phyloP scores from a whole-genome alignment of 2,797 vertebrate species.

The Enteromius unitaeniatus region DNA sequence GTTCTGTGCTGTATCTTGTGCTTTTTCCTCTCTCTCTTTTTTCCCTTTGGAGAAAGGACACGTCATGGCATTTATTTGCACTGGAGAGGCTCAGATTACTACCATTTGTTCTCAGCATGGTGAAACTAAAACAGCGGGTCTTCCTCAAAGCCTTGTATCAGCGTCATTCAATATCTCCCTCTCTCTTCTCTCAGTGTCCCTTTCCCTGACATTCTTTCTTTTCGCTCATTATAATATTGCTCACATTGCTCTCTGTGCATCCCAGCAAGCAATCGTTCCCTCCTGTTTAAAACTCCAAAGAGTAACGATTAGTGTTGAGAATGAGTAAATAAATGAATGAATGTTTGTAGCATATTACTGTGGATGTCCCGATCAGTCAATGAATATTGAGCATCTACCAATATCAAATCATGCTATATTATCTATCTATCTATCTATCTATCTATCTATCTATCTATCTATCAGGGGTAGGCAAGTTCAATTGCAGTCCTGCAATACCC shows the following conservation, averaged over 20 bases:
- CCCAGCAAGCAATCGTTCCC: background rate
- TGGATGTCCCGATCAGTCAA: background rate
- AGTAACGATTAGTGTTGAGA: too few species aligned
- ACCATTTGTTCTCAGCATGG: slow-evolving; percentile 56
- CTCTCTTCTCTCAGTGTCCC: background rate
- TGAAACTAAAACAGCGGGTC: slow-evolving; percentile 63
- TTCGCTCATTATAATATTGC: background rate
- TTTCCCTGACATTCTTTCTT: slow-evolving; percentile 9
- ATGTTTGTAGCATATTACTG: background rate
- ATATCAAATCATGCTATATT: too few species aligned
- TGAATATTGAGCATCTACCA: background rate
- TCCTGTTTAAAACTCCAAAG: background rate
- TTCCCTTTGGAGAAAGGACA: slow-evolving; percentile 44
- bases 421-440: too few species aligned
- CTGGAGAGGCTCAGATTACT: slow-evolving; percentile 63
- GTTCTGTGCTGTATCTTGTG: background rate
- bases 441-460: too few species aligned
- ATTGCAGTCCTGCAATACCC: background rate
- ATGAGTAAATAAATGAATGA: background rate
- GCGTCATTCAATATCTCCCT: slow-evolving; percentile 40
- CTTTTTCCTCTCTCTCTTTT: slow-evolving; percentile 18
- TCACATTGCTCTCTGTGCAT: slow-evolving; percentile 22
- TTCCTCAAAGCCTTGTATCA: slow-evolving; percentile 48
- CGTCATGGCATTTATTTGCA: slow-evolving; percentile 57
- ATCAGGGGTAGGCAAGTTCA: too few species aligned